Evolutionary conservation across 2,797 vertebrate genomes (phyloP).

Genomic region (Urosaurus nigricauda): DNA sequence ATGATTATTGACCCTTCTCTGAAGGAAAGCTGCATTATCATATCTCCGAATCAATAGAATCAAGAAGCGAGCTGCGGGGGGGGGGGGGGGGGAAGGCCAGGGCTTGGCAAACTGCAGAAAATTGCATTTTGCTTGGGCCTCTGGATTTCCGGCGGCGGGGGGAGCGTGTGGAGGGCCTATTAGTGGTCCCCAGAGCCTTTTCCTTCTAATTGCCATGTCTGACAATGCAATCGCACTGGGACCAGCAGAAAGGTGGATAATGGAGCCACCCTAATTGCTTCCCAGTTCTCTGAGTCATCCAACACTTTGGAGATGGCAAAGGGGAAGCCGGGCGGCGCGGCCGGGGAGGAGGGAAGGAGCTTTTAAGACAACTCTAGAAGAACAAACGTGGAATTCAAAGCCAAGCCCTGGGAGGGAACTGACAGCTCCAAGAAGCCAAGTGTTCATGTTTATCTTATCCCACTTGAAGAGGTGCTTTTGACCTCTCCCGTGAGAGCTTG

Average conservation of each 20-base stretch:
- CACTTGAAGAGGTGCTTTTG: constrained; percentile 23
- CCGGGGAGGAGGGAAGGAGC: constrained; percentile 55
- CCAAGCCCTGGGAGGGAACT: constrained; percentile 37
- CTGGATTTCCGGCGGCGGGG: constrained; percentile 32
- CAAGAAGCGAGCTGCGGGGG: constrained; percentile 27
- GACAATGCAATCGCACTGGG: constrained; percentile 58
- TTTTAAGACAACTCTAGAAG: constrained; percentile 66
- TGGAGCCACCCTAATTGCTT: constrained; percentile 74
- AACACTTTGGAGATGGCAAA: constrained; percentile 62
- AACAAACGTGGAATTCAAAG: constrained; percentile 54
- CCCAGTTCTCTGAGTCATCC: constrained; percentile 69
- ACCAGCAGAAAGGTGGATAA: constrained; percentile 64
- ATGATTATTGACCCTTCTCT: constrained; percentile 65
- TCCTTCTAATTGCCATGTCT: constrained; percentile 71
- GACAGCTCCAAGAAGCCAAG: constrained; percentile 32
- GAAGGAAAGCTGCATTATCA: constrained; percentile 63
- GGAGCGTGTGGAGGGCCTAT: constrained; percentile 67
- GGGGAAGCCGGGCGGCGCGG: constrained; percentile 50
- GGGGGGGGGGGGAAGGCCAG: constrained; percentile 36
- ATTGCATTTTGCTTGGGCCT: constrained; percentile 63
- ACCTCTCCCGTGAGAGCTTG: neutral
- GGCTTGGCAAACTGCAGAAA: constrained; percentile 57
- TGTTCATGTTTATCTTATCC: constrained; percentile 42
- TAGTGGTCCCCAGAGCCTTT: constrained; percentile 68
- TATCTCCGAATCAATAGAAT: constrained; percentile 66